phyloP scores from a whole-genome alignment of 2,113 vertebrate genomes.

The Elgaria multicarinata region DNA sequence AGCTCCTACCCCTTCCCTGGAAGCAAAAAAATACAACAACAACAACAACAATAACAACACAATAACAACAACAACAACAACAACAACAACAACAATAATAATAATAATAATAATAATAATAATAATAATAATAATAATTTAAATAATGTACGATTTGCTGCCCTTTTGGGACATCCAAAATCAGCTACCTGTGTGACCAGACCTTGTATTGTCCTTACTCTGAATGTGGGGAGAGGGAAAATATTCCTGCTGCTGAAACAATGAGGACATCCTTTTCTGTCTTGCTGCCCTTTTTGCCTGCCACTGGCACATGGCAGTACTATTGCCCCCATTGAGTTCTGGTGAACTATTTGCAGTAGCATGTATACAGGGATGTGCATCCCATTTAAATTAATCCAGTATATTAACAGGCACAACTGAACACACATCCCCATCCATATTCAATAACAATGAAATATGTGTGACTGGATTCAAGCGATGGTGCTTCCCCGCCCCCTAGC shows the following conservation, averaged over 20 bases:
- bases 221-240: not conserved
- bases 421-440: not conserved
- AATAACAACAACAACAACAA: no score
- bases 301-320: not conserved
- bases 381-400: not conserved
- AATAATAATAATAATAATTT: not conserved
- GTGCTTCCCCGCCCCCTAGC: no score
- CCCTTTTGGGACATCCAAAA: not conserved
- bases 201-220: not conserved
- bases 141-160: not conserved
- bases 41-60: no score
- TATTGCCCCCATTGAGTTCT: not conserved
- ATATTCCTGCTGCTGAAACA: not conserved
- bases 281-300: not conserved
- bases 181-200: not conserved
- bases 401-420: not conserved
- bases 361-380: not conserved
- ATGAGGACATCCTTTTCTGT: not conserved
- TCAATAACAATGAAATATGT: not conserved
- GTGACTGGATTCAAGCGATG: not conserved
- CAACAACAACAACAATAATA: no score
- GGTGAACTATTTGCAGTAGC: not conserved
- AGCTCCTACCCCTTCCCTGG: not conserved
- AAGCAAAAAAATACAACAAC: not conserved
- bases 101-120: no score